Evolutionary conservation across 64 coral and sea anemone species (phyloP).

Genomic region (Stylophora pistillata): DNA sequence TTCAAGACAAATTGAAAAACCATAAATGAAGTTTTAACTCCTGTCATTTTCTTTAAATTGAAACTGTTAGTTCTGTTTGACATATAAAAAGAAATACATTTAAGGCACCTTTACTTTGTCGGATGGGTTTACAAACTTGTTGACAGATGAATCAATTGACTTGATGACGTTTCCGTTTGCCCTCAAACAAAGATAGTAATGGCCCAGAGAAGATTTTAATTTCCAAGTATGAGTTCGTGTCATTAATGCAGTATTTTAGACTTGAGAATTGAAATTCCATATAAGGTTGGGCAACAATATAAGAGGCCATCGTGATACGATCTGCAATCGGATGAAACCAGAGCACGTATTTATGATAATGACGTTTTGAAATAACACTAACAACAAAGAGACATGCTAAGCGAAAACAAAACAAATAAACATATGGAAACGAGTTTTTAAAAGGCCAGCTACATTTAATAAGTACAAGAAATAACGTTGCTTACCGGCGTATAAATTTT

Average conservation of each 20-base stretch:
- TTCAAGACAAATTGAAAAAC: background rate
- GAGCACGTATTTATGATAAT: too few relatives aligned
- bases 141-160: background rate
- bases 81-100: background rate
- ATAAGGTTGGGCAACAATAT: background rate
- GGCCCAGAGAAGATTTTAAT: background rate
- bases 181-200: background rate
- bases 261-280: background rate
- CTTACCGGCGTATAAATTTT: too few relatives aligned
- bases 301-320: too few relatives aligned
- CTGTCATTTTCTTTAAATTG: background rate
- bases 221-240: background rate
- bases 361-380: too few relatives aligned
- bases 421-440: too few relatives aligned
- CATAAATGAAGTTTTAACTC: background rate
- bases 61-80: background rate
- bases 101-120: background rate
- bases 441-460: too few relatives aligned
- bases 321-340: too few relatives aligned
- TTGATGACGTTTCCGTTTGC: background rate
- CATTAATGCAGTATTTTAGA: background rate
- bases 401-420: too few relatives aligned
- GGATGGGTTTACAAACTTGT: background rate
- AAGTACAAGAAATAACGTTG: too few relatives aligned
- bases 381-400: too few relatives aligned